Evolutionary conservation across 2,113 vertebrate species (phyloP), one percentile per base, ranked within the genome.

Genomic region (Ceyx melanurus): DNA sequence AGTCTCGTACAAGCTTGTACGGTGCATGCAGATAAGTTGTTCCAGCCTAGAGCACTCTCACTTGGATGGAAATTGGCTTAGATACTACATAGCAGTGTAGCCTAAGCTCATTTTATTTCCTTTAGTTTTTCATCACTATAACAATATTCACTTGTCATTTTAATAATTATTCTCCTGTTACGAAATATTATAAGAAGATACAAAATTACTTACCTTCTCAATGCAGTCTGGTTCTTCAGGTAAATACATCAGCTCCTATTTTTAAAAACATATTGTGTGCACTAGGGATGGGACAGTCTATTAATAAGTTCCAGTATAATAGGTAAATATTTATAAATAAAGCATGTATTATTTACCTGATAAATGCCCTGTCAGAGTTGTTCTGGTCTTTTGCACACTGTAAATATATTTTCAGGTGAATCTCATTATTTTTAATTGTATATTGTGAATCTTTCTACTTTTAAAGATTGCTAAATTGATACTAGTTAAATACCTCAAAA

Each of bases 291-390:
- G 25, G 31, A 87, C 93, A 86, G 23, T 3, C 3, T 67, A 23
- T 86, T 86, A 74, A 82, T 68, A 79, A 72, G 3, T 88, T 90
- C 73, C 1, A 2, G 20, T 61, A 58, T 16, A 61, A 48, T 33
- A 80, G 25, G 33, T 22, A 80, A 95, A 93, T 94, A 90, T 83
- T 92, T 85, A 58, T 71, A 88, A 91, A 84, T 89, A 94, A 82
- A 75, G 18, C 18, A 71, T 0, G 0, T 51, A 37, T 51, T 92
- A 58, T 96, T 91, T 95, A 84, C 28, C 43, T 92, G 57, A 89
- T 73, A 85, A 92, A 94, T 85, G 20, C 15, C 37, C 23, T 71
- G 37, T 43, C 66, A 75, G 26, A 73, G n/a, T 6, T 58, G 10
- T 86, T 89, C 62, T 88, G 57, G 26, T 77, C 18, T 86, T 87